These are phyloP conservation scores for Reticulitermes lucifugus DNA, from an alignment of 2,888 invertebrate species.

Conservation along the genomic window DNA sequence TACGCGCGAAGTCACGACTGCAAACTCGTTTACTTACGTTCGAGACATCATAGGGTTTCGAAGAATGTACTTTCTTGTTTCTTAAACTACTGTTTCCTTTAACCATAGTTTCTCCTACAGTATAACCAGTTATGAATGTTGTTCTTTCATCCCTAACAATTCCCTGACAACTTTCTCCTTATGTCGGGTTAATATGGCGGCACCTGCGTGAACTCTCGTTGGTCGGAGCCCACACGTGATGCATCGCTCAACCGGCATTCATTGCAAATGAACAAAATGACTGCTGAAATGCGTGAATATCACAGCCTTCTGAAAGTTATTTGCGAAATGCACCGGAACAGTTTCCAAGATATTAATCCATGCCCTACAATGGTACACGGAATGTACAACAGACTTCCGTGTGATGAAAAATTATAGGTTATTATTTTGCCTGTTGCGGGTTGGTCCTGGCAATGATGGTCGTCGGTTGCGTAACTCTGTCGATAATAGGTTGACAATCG, in stretches of 20 bases:
- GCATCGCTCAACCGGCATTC: conserved; percentile 29
- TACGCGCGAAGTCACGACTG: conserved; percentile 54
- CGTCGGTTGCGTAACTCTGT: too few relatives aligned
- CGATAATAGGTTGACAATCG: too few relatives aligned
- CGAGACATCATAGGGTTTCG: conserved; percentile 65
- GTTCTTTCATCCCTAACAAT: conserved; percentile 60
- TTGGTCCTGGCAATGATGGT: too few relatives aligned
- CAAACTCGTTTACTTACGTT: conserved; percentile 62
- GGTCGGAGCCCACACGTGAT: conserved; percentile 48
- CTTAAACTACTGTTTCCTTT: conserved; percentile 61
- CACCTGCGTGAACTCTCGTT: conserved; percentile 46
- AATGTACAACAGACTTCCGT: too few relatives aligned
- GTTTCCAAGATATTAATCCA: too few relatives aligned
- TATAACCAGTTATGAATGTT: conserved; percentile 56
- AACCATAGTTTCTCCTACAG: conserved; percentile 58
- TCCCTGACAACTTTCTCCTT: conserved; percentile 58
- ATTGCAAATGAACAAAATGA: conserved; percentile 14
- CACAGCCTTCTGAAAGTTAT: conserved; percentile 8
- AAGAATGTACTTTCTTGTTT: conserved; percentile 60
- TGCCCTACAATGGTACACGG: too few relatives aligned
- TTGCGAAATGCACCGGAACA: neutral
- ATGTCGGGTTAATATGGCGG: conserved; percentile 59
- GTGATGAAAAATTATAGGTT: too few relatives aligned
- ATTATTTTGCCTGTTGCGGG: too few relatives aligned
- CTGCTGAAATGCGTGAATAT: neutral